These are phyloP conservation scores for Blennius ocellaris DNA, from an alignment of 2,113 vertebrate species.

Conservation along the genomic window DNA sequence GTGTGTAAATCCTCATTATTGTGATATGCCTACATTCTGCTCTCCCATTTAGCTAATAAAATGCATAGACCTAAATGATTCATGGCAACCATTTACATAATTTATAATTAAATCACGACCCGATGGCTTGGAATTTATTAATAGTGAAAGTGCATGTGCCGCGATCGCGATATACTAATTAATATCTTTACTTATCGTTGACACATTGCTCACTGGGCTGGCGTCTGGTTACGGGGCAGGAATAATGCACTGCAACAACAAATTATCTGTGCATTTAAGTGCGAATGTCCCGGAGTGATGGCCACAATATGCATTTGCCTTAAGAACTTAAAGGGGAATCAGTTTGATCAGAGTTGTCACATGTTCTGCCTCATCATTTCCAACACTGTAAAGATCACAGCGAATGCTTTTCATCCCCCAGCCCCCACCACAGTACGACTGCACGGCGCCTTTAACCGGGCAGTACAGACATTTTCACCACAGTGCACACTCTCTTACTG, in stretches of 20 bases:
- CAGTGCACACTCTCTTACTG: slow-evolving; percentile 17
- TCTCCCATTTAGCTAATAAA: slow-evolving; percentile 83
- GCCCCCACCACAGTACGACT: slow-evolving; percentile 32
- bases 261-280: slow-evolving; percentile 86
- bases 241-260: slow-evolving; percentile 86
- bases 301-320: slow-evolving; percentile 90
- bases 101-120: slow-evolving; percentile 92
- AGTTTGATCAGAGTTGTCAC: slow-evolving; percentile 79
- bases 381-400: slow-evolving; percentile 68
- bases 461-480: slow-evolving; percentile 35
- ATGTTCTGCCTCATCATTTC: slow-evolving; percentile 77
- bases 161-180: slow-evolving; percentile 86
- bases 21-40: slow-evolving; percentile 73
- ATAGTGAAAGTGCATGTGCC: slow-evolving; percentile 89
- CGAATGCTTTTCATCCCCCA: slow-evolving; percentile 66
- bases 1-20: slow-evolving; percentile 70
- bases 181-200: slow-evolving; percentile 88
- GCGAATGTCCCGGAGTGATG: slow-evolving; percentile 84
- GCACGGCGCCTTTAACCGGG: slow-evolving; percentile 51
- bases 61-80: slow-evolving; percentile 85
- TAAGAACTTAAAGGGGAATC: slow-evolving; percentile 82
- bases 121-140: slow-evolving; percentile 91
- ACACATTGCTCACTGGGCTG: slow-evolving; percentile 86
- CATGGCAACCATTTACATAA: slow-evolving; percentile 89
- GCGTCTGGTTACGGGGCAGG: slow-evolving; percentile 82